A percentile compares a stretch with the other conserved stretches of the same genome.
Evolutionary conservation across 2,113 vertebrate genomes (phyloP).

Genomic region (Phyllostomus hastatus): DNA sequence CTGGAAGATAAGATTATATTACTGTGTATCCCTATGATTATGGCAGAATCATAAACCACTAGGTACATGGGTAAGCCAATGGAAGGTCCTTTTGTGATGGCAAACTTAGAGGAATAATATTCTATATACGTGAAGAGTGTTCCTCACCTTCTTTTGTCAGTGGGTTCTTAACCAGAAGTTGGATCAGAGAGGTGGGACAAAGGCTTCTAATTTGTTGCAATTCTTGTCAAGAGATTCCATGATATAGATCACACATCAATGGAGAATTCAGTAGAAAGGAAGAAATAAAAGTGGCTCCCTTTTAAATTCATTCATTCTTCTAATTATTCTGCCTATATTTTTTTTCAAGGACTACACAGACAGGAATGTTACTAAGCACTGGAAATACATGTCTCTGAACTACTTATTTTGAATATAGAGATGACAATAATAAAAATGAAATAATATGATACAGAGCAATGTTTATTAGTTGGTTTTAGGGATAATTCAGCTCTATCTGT

Average conservation of each 20-base stretch:
- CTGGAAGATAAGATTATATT: background rate
- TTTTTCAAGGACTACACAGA: background rate
- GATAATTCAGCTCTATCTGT: too few relatives aligned
- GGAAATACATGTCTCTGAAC: background rate
- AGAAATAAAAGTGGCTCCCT: background rate
- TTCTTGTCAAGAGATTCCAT: background rate
- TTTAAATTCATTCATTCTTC: slow-evolving; percentile 17
- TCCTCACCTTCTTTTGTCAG: background rate
- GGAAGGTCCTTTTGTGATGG: background rate
- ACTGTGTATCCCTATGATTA: background rate
- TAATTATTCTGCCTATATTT: background rate
- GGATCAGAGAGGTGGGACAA: background rate
- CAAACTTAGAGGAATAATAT: background rate
- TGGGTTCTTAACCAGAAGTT: background rate
- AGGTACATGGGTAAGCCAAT: background rate
- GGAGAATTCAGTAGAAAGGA: background rate
- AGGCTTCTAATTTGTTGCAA: background rate
- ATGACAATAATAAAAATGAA: background rate
- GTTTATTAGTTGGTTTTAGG: too few relatives aligned
- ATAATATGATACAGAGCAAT: background rate
- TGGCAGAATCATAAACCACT: background rate
- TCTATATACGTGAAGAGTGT: background rate
- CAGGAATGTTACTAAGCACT: background rate
- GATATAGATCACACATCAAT: background rate
- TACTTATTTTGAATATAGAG: background rate